Evolutionary conservation across 2,113 vertebrate species (phyloP).

Genomic region (Coracopsis vasa): DNA sequence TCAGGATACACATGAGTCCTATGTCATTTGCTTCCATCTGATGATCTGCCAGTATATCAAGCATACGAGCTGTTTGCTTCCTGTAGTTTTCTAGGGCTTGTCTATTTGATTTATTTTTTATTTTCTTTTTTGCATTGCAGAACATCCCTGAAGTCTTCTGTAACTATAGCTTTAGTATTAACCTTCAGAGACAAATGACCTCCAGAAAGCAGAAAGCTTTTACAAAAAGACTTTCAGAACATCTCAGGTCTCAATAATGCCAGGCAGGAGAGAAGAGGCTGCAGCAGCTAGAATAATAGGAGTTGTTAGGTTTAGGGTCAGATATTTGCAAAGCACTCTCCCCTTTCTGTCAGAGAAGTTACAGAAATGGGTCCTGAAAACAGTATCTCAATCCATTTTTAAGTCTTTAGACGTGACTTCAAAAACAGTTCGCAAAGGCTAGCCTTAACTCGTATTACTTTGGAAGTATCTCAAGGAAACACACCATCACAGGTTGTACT

Average conservation of each 20-base stretch:
- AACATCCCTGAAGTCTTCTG: background rate
- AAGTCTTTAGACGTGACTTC: background rate
- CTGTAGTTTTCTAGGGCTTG: background rate
- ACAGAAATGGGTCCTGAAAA: background rate
- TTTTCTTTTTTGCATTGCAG: background rate
- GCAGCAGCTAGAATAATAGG: background rate
- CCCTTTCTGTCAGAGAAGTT: background rate
- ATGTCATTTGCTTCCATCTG: background rate
- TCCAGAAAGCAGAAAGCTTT: background rate
- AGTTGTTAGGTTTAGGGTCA: background rate
- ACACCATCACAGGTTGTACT: background rate
- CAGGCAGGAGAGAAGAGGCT: background rate
- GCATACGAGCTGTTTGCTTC: background rate
- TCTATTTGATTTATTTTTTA: background rate
- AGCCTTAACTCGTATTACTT: background rate
- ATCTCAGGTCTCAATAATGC: background rate
- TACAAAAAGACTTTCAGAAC: background rate
- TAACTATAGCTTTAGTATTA: background rate
- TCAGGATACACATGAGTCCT: background rate
- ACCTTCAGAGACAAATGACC: background rate
- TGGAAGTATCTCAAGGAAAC: background rate
- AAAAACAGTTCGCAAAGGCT: background rate
- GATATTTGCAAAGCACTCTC: background rate
- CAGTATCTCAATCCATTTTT: slow-evolving; percentile 6
- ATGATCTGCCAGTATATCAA: background rate